Evolutionary conservation across 2,797 vertebrate species (phyloP).

Genomic region (Hippopotamyrus pictus): DNA sequence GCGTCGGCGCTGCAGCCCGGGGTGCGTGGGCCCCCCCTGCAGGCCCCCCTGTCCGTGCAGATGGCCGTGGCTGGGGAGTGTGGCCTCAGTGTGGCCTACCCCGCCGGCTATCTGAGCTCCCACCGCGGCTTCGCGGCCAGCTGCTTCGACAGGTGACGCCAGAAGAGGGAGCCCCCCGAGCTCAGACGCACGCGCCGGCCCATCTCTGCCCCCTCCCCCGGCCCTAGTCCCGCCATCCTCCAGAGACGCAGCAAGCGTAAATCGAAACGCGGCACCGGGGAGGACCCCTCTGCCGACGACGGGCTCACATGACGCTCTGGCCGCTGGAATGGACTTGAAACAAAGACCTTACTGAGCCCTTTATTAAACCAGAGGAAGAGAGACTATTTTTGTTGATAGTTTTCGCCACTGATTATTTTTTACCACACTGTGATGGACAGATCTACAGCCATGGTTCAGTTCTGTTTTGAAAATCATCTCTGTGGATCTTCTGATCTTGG

Average conservation of each 20-base stretch:
- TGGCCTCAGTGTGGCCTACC: slow-evolving; percentile 33
- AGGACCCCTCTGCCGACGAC: slow-evolving; percentile 61
- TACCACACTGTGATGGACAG: background rate
- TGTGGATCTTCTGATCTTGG: background rate
- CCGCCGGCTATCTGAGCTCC: slow-evolving; percentile 48
- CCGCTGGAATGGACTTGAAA: background rate
- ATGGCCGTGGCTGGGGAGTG: slow-evolving; percentile 40
- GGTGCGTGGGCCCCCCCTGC: slow-evolving; percentile 47
- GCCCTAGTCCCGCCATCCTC: slow-evolving; percentile 26
- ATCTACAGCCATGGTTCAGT: background rate
- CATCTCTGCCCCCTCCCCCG: slow-evolving; percentile 31
- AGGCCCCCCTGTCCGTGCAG: slow-evolving; percentile 45
- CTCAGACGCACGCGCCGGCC: slow-evolving; percentile 37
- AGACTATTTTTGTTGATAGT: background rate
- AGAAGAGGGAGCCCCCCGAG: slow-evolving; percentile 25
- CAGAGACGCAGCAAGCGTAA: slow-evolving; percentile 57
- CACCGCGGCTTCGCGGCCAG: slow-evolving; percentile 32
- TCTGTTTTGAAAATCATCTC: background rate
- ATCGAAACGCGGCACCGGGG: slow-evolving; percentile 56
- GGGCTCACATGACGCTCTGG: slow-evolving; percentile 56
- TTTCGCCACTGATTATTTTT: background rate
- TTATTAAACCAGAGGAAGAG: slow-evolving; percentile 4
- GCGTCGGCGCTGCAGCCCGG: slow-evolving; percentile 54
- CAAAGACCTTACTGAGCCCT: background rate
- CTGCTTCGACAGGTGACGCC: slow-evolving; percentile 53